These are phyloP conservation scores for Macaca nemestrina DNA, from an alignment of 2,113 vertebrate genomes.

Conservation along the genomic window DNA sequence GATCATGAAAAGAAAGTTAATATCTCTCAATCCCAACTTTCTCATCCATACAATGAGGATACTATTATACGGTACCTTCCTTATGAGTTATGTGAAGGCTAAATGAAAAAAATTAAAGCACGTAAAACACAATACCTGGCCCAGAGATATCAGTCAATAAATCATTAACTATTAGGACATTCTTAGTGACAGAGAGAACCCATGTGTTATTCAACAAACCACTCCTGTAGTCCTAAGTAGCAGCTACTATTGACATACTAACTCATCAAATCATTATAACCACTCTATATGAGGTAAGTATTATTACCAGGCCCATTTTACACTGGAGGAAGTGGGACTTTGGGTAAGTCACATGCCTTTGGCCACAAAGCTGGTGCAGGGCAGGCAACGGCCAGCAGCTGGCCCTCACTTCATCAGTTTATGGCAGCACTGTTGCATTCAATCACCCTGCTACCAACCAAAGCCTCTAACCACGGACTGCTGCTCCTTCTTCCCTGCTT, in stretches of 20 bases:
- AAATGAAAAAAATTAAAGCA: neutral
- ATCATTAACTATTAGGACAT: neutral
- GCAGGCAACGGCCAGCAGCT: fast-evolving
- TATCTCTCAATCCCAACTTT: neutral
- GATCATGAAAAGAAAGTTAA: neutral
- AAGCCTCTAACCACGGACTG: neutral
- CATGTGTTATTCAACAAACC: neutral
- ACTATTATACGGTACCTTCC: neutral
- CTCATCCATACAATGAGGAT: neutral
- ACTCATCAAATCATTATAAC: neutral
- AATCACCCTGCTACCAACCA: fast-evolving
- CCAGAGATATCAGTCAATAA: neutral
- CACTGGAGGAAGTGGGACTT: neutral
- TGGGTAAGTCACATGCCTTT: fast-evolving
- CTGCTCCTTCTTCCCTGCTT: neutral
- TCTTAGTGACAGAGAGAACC: neutral
- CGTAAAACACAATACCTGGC: neutral
- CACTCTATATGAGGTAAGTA: neutral
- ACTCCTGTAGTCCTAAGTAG: neutral
- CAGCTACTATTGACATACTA: neutral
- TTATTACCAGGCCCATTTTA: neutral
- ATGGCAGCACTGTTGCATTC: neutral
- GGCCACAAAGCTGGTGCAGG: neutral
- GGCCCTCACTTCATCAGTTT: neutral
- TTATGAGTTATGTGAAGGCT: neutral